phyloP scores from a whole-genome alignment of 2,888 invertebrate genomes.

The Lypha dubia region DNA sequence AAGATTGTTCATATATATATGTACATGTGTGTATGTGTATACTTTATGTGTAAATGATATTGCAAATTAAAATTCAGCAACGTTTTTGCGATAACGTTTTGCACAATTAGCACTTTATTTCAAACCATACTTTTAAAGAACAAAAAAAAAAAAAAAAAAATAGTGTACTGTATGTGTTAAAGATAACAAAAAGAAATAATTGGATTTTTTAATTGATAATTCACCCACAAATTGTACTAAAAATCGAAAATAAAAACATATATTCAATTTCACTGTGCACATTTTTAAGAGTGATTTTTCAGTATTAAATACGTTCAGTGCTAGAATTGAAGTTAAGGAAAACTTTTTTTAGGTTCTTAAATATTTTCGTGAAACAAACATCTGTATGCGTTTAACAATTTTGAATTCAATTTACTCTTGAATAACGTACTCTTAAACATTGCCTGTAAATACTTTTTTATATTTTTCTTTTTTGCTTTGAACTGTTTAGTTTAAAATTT shows the following conservation, averaged over 20 bases:
- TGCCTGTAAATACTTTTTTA: constrained; percentile 24
- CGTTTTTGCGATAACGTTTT: background rate
- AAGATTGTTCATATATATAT: too few species aligned
- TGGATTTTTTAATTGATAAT: background rate
- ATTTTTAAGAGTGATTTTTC: background rate
- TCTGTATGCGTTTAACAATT: too few species aligned
- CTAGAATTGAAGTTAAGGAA: too few species aligned
- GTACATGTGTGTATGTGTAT: too few species aligned
- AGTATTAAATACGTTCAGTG: too few species aligned
- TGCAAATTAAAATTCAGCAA: background rate
- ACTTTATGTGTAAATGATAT: too few species aligned
- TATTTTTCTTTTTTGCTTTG: constrained; percentile 6
- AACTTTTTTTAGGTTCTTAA: too few species aligned
- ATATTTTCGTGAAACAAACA: too few species aligned
- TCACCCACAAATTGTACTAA: background rate
- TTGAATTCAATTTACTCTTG: constrained; percentile 55
- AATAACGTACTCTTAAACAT: constrained; percentile 54
- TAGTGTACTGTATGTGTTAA: background rate
- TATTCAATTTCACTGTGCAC: too few species aligned
- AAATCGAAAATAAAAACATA: background rate
- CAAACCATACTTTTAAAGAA: background rate
- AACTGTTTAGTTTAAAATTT: too few species aligned
- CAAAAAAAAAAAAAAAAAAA: too few species aligned
- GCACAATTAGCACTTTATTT: background rate
- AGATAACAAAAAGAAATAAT: background rate